Conservation (phyloP, 2,888 invertebrate species). For the Saturnia japonica region DNA sequence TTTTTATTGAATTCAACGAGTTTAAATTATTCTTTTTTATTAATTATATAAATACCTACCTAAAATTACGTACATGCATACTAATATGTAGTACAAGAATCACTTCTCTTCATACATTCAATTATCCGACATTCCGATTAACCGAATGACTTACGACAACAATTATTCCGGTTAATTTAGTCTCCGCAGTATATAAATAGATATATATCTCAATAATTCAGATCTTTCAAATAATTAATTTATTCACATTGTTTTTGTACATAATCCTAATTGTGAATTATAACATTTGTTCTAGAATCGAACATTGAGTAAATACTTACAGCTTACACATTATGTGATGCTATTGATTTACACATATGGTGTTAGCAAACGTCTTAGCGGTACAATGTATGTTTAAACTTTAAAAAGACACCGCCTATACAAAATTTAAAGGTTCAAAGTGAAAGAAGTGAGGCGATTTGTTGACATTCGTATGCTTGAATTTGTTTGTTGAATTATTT, state of each 20-base stretch:
- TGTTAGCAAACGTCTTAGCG: conserved; percentile 8
- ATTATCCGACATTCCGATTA: no score
- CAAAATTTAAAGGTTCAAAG: conserved; percentile 27
- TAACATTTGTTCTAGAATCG: background rate
- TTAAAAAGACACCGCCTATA: conserved; percentile 46
- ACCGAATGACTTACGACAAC: no score
- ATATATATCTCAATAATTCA: background rate
- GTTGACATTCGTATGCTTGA: conserved; percentile 2
- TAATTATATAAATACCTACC: no score
- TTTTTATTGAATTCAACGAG: no score
- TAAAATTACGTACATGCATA: no score
- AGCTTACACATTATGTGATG: background rate
- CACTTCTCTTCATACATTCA: no score
- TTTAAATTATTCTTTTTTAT: no score
- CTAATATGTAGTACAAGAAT: no score
- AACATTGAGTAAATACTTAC: background rate
- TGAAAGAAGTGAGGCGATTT: conserved; percentile 14
- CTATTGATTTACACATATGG: conserved; percentile 8
- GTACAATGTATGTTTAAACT: conserved; percentile 41
- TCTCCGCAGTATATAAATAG: no score
- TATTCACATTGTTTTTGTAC: background rate
- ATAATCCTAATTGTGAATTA: background rate
- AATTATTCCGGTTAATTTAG: no score
- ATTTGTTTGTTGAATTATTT: conserved; percentile 6
- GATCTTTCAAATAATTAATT: background rate